These are phyloP conservation scores for Aphodius granarius DNA, from an alignment of 2,888 invertebrate genomes.

Conservation along the genomic window DNA sequence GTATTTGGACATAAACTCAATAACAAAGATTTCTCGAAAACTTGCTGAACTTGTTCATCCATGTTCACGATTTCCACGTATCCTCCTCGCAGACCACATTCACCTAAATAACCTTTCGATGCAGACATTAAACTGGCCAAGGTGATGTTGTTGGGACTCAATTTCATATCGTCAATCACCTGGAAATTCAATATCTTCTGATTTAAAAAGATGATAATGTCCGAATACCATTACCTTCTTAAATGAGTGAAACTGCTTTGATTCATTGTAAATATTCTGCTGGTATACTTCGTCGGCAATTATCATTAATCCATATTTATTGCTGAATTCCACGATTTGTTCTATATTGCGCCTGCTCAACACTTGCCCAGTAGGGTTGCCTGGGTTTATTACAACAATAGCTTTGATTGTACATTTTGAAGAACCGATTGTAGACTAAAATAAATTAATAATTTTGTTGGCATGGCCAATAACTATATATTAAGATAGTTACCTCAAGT, in stretches of 20 bases:
- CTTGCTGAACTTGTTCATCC: slow-evolving; percentile 65
- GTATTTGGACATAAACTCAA: slow-evolving; percentile 73
- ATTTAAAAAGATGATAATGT: background rate
- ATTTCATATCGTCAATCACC: slow-evolving; percentile 63
- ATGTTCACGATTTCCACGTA: slow-evolving; percentile 71
- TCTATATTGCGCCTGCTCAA: slow-evolving; percentile 68
- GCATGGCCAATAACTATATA: too few relatives aligned
- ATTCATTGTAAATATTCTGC: slow-evolving; percentile 71
- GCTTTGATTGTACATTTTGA: slow-evolving; percentile 62
- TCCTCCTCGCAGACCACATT: slow-evolving; percentile 71
- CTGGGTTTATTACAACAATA: slow-evolving; percentile 76
- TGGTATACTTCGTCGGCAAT: slow-evolving; percentile 74
- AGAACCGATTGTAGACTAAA: too few relatives aligned
- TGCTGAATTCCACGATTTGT: slow-evolving; percentile 70
- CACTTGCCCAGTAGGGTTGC: slow-evolving; percentile 75
- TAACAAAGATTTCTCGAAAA: slow-evolving; percentile 67
- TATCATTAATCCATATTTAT: slow-evolving; percentile 66
- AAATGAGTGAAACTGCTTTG: slow-evolving; percentile 69
- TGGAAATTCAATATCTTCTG: background rate
- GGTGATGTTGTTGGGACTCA: slow-evolving; percentile 66
- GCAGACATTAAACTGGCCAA: slow-evolving; percentile 74
- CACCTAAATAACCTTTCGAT: slow-evolving; percentile 68
- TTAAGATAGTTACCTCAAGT: slow-evolving; percentile 51
- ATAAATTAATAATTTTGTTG: too few relatives aligned
- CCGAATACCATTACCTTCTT: slow-evolving; percentile 55